Evolutionary conservation across 2,888 invertebrate species (phyloP), one percentile per base, ranked within the genome.

Genomic region (Hypselothyrea guttata): DNA sequence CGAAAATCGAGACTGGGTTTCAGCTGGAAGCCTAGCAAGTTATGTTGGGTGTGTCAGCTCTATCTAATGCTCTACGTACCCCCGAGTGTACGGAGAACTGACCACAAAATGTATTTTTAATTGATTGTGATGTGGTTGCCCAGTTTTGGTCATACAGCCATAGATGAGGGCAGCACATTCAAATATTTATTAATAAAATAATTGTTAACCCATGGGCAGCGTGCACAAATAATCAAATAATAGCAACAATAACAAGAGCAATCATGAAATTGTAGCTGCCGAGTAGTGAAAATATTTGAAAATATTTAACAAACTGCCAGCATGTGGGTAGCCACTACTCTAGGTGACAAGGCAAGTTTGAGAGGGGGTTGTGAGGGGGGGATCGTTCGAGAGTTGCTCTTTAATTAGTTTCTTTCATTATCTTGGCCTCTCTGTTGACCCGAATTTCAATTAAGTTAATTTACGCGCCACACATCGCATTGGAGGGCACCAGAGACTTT

Each of bases 371-470:
- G n/a, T n/a, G n/a, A n/a, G n/a, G n/a, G n/a, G n/a, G n/a, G n/a
- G n/a, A n/a, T n/a, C n/a, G n/a, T n/a, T n/a, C n/a, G 58, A 71
- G 72, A 67, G 71, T 69, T 72, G 74, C 78, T 82, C 87, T 87
- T 88, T 89, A 89, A 89, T 89, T 89, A 88, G 88, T 89, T 86
- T 87, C 88, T 86, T 88, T 81, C 88, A 88, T 88, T 87, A 88
- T 86, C 84, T 88, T 89, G 89, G 89, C 89, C 89, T 88, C 89
- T 89, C 88, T 90, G 89, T 90, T 90, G 89, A 90, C 89, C 89
- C 89, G 89, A 89, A 89, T 89, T 89, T 88, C 89, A 89, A 90
- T 90, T 89, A 90, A 89, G 83, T 86, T 86, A 88, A 89, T 88
- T 89, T 86, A 87, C 81, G 75, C 83, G 72, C 76, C 70, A 61